Percentiles rank a stretch among this genome's conserved stretches.
These are phyloP conservation scores for Eidolon dupreanum DNA, from an alignment of 2,797 vertebrate species.

Conservation along the genomic window DNA sequence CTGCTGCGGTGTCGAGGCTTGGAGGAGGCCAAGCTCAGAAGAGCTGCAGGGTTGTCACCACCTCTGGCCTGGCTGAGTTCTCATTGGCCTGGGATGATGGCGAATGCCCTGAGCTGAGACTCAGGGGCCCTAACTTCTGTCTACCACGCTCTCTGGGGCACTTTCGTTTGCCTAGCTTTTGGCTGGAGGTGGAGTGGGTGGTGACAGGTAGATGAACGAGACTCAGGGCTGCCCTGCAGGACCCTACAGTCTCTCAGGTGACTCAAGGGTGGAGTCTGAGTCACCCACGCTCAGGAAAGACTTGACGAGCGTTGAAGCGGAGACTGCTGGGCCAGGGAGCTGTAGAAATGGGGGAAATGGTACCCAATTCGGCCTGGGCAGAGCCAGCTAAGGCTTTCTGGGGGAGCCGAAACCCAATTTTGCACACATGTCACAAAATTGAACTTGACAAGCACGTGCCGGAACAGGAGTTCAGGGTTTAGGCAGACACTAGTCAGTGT, in stretches of 20 bases:
- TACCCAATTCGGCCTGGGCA: too few relatives aligned
- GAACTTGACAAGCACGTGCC: background rate
- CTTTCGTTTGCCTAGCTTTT: background rate
- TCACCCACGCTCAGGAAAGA: too few relatives aligned
- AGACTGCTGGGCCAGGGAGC: too few relatives aligned
- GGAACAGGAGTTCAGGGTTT: background rate
- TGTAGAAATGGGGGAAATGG: too few relatives aligned
- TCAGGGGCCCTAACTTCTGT: background rate
- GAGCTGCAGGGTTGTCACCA: fast-evolving
- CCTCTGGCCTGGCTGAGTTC: too few relatives aligned
- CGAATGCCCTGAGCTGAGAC: background rate
- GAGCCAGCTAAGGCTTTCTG: too few relatives aligned
- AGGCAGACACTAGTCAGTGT: background rate
- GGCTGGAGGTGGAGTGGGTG: background rate
- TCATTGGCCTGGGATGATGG: fast-evolving
- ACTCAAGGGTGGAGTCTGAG: background rate
- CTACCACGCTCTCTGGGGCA: background rate
- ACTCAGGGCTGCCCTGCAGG: too few relatives aligned
- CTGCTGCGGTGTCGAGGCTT: background rate
- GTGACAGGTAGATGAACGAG: too few relatives aligned
- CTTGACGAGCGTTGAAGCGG: too few relatives aligned
- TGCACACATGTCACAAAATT: background rate
- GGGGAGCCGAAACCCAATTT: too few relatives aligned
- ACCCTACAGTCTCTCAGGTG: fast-evolving
- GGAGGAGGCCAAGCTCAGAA: fast-evolving